Evolutionary conservation across 1,140 invertebrate species (phyloP).

Genomic region (Brachystomella parvula): DNA sequence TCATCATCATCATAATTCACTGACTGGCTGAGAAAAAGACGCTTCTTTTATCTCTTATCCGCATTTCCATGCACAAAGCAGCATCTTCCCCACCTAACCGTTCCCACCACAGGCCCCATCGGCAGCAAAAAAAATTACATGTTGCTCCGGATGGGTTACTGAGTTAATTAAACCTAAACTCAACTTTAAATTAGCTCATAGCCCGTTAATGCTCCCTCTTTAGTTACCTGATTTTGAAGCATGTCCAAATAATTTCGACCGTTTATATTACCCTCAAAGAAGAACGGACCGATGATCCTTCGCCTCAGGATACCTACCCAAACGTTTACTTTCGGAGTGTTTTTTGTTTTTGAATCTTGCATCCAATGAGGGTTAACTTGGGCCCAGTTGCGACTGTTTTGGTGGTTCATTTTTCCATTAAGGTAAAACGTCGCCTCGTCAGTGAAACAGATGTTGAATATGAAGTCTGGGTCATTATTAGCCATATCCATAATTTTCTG

Average conservation of each 20-base stretch:
- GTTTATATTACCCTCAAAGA: slow-evolving; percentile 38
- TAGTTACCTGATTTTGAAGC: slow-evolving; percentile 34
- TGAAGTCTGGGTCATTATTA: neutral
- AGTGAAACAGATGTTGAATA: neutral
- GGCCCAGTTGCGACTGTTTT: slow-evolving; percentile 34
- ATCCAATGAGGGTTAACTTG: slow-evolving; percentile 38
- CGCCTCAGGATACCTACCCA: slow-evolving; percentile 40
- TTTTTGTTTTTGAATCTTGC: slow-evolving; percentile 38
- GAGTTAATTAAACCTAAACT: too few relatives aligned
- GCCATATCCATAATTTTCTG: neutral
- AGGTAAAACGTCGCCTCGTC: slow-evolving; percentile 38
- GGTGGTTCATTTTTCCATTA: slow-evolving; percentile 35
- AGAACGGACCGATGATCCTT: slow-evolving; percentile 40
- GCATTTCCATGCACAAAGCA: too few relatives aligned
- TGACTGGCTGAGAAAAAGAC: too few relatives aligned
- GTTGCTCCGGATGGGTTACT: too few relatives aligned
- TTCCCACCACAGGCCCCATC: too few relatives aligned
- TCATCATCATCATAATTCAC: too few relatives aligned
- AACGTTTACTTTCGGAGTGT: slow-evolving; percentile 41
- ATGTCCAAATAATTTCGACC: slow-evolving; percentile 35
- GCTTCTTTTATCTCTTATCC: too few relatives aligned
- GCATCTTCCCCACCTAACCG: too few relatives aligned
- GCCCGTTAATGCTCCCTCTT: too few relatives aligned
- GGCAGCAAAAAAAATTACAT: too few relatives aligned
- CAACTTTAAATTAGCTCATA: too few relatives aligned